Base-by-base conservation (phyloP, 2,113 vertebrate species). In the Chloroceryle aenea region DNA sequence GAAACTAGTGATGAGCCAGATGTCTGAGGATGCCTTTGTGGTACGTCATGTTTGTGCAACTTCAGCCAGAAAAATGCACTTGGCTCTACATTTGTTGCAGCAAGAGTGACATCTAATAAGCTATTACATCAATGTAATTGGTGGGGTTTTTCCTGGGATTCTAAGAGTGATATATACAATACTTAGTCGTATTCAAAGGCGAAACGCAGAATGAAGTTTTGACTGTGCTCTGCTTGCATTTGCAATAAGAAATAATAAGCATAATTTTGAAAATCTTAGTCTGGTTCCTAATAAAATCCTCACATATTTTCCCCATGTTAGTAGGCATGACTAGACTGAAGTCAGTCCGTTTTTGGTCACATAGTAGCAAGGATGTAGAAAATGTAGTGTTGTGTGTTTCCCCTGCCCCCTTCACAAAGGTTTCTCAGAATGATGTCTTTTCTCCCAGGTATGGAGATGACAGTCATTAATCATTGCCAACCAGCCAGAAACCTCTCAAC, bases 41-140 rank as follows among this genome's bases (percentile, higher is more conserved):
- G 61, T 91, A 83, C 8, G 1, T 95, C 66, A 47, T 58, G 22
- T 87, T 95, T 79, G 64, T 91, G 29, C 71, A 91, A 76, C 96
- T 90, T 93, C 67, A 94, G 72, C 64, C 87, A 95, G 95, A 95
- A 97, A 87, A 95, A 97, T 72, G 76, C 68, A 83, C 62, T 96
- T 97, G 93, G 86, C 89, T 95, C 89, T 92, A 40, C 42, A 45
- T 87, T 90, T 95, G 61, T 88, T 82, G 89, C 91, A 92, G 85
- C 84, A 95, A 45, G 21, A 27, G 47, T 74, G 78, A 91, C 78
- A 59, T 92, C 82, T 94, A 90, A 77, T 89, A 83, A 95, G 52
- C 67, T 43, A 74, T 74, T 14, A 22, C 86, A 73, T 73, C 82
- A 83, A 4, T 88, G n/a, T 66, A 85, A 89, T 58, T 69, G 52